Base-by-base conservation (phyloP, 2,797 vertebrate genomes). In the Trachurus trachurus region DNA sequence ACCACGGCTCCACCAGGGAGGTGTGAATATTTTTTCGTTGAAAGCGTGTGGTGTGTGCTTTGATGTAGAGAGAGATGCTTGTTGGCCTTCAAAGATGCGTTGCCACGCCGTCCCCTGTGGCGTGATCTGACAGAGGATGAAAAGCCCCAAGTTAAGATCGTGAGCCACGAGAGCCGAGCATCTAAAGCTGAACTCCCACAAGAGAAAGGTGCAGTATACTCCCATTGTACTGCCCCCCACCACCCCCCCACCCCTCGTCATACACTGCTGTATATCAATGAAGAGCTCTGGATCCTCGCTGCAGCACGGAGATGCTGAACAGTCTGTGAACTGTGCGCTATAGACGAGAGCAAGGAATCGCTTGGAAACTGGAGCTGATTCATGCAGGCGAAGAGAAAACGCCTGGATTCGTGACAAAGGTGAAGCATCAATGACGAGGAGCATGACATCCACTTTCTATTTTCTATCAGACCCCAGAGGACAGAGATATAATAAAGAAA, bases 31-130 rank as follows among this genome's bases (percentile, higher is more conserved):
- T 66, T 75, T 39, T 10, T 34, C 31, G 56, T 77, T 86, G 80
- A 74, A 72, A 78, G 86, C 68, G 10, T 22, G 74, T 40, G 66
- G 56, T 76, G 58, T 87, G 91, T 87, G 74, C 90, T 94, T 91
- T 94, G 93, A 94, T 92, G 90, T 87, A 47, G 52, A 69, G 82
- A 88, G 82, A 88, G 76, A 85, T 84, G 79, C 85, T 84, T 68
- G 84, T 69, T 86, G 90, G 85, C 79, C 80, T 90, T 89, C 78
- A 82, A 76, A 79, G 81, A 88, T 56, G 31, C 17, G 34, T 16
- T n/a, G 80, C 63, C 72, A 65, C 1, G 42, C 15, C 0, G 42
- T 68, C 79, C 78, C 89, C 73, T 13, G 82, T 21, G 71, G 47
- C 26, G 67, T 66, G 78, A 86, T 86, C 82, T 66, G 74, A 90